Conservation (phyloP, 2,888 invertebrate species). For the Notodonta ziczac region DNA sequence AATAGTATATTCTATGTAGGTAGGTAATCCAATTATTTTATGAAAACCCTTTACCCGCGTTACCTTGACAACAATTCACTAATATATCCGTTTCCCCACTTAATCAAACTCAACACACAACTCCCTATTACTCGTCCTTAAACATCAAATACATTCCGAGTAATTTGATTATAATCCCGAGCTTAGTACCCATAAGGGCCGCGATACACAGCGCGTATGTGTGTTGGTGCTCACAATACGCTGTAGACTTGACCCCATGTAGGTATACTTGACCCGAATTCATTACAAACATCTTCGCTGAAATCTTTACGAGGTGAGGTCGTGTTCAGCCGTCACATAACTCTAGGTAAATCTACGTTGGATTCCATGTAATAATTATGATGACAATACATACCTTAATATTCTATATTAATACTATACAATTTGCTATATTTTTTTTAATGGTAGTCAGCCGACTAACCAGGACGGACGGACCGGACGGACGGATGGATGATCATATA, state of each 20-base stretch:
- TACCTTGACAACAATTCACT: neutral
- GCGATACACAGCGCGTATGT: constrained; percentile 6
- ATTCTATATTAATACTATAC: too few relatives aligned
- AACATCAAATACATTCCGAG: neutral
- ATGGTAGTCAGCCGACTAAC: too few relatives aligned
- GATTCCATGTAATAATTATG: too few relatives aligned
- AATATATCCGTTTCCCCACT: neutral
- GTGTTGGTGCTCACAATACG: constrained; percentile 31
- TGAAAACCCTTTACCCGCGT: too few relatives aligned
- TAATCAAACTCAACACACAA: neutral
- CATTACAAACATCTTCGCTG: constrained; percentile 54
- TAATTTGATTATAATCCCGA: constrained; percentile 5
- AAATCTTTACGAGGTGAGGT: constrained; percentile 40
- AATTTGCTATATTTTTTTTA: too few relatives aligned
- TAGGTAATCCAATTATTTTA: too few relatives aligned
- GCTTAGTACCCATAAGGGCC: neutral
- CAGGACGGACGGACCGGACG: too few relatives aligned
- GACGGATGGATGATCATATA: too few relatives aligned
- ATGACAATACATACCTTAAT: too few relatives aligned
- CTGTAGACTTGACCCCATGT: constrained; percentile 63
- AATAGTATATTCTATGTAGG: too few relatives aligned
- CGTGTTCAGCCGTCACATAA: constrained; percentile 38
- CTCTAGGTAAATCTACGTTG: too few relatives aligned
- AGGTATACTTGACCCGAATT: constrained; percentile 70
- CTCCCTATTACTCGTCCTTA: neutral